Conservation (phyloP, 2,797 vertebrate genomes). For the Fratercula arctica region DNA sequence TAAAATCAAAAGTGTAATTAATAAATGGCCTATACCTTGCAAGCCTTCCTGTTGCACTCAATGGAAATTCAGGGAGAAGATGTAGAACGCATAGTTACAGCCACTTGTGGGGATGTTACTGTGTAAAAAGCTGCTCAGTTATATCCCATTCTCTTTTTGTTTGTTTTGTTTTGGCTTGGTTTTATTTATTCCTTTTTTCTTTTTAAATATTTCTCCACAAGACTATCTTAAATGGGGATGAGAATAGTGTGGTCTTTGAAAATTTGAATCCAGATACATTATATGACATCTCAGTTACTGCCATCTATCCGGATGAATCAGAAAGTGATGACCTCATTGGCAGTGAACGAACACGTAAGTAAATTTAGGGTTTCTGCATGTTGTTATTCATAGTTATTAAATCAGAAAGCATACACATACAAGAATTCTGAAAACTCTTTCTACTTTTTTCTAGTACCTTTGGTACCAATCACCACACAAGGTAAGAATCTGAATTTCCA, state of each 20-base stretch:
- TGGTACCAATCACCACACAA: slow-evolving; percentile 74
- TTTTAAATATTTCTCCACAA: slow-evolving; percentile 55
- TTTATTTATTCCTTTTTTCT: not conserved
- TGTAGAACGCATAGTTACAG: not conserved
- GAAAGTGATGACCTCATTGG: slow-evolving; percentile 93
- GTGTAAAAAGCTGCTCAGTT: not conserved
- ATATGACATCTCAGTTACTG: slow-evolving; percentile 89
- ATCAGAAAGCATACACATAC: not conserved
- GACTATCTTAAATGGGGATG: slow-evolving; percentile 87
- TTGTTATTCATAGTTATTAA: not conserved
- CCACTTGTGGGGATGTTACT: not conserved
- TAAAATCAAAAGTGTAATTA: not conserved
- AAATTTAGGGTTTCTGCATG: not conserved
- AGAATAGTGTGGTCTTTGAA: slow-evolving; percentile 82
- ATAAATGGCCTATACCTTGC: not conserved
- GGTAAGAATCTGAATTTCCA: slow-evolving; percentile 70
- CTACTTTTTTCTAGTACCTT: slow-evolving; percentile 73
- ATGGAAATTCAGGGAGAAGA: not conserved
- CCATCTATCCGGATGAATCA: slow-evolving; percentile 95
- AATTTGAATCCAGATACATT: slow-evolving; percentile 87
- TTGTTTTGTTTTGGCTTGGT: not conserved
- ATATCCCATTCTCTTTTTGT: not conserved
- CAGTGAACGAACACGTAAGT: slow-evolving; percentile 88
- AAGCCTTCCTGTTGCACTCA: not conserved
- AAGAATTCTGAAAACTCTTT: slow-evolving; percentile 47